These are phyloP conservation scores for Microplitis manilae DNA, from an alignment of 2,888 invertebrate species.

Conservation along the genomic window DNA sequence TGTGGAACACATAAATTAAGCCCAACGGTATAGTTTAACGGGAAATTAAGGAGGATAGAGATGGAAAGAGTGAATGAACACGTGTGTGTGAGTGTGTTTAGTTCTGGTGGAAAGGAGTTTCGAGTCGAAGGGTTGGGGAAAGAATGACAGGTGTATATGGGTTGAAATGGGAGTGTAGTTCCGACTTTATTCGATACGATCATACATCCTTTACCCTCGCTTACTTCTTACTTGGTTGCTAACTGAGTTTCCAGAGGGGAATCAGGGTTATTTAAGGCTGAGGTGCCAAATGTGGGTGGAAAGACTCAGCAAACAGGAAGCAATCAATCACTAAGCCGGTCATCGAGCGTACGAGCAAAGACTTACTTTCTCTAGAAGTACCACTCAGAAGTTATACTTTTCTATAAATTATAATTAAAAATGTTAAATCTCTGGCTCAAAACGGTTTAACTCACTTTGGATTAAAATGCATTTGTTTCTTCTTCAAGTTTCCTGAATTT, in stretches of 20 bases:
- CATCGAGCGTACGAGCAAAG: background rate
- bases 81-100: no score
- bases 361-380: background rate
- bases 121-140: background rate
- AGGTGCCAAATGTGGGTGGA: background rate
- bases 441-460: no score
- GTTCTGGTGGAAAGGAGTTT: background rate
- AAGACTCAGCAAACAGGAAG: background rate
- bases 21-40: slow-evolving; percentile 47
- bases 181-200: background rate
- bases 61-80: slow-evolving; percentile 15
- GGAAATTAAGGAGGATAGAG: slow-evolving; percentile 19
- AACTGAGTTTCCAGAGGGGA: background rate
- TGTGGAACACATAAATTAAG: slow-evolving; percentile 52
- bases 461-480: background rate
- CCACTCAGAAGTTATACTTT: no score
- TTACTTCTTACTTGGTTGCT: background rate
- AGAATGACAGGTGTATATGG: slow-evolving; percentile 16
- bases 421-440: no score
- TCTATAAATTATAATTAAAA: no score
- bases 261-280: background rate
- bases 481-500: no score
- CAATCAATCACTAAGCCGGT: background rate
- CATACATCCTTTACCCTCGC: background rate
- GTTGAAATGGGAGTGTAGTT: slow-evolving; percentile 11